Evolutionary conservation across 2,888 invertebrate genomes (phyloP).

Genomic region (Lagria hirta): DNA sequence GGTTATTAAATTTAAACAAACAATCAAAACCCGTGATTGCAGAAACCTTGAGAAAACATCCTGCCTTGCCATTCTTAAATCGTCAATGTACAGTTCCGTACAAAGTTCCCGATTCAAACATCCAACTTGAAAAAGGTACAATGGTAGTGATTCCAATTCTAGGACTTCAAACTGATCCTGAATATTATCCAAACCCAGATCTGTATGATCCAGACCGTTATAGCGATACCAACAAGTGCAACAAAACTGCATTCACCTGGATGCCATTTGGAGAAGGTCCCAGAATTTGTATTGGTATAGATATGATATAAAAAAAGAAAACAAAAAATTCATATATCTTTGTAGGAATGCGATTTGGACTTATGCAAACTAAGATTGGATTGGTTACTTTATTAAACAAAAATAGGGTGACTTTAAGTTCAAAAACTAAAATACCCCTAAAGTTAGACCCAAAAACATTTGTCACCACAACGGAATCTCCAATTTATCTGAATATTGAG

Average conservation of each 20-base stretch:
- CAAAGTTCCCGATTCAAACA: conserved; percentile 39
- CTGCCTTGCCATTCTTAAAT: conserved; percentile 38
- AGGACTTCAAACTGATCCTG: conserved; percentile 44
- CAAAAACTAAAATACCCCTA: conserved; percentile 27
- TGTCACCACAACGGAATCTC: conserved; percentile 22
- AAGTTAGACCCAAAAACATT: conserved; percentile 20
- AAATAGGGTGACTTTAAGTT: conserved; percentile 27
- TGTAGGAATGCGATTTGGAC: too few relatives aligned
- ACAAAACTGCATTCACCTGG: conserved; percentile 23
- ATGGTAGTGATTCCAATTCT: conserved; percentile 36
- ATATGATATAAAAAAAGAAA: too few relatives aligned
- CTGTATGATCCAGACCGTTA: conserved; percentile 34
- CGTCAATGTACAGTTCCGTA: conserved; percentile 37
- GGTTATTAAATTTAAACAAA: too few relatives aligned
- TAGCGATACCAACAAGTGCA: conserved; percentile 31
- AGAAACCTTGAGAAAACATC: conserved; percentile 49
- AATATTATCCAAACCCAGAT: conserved; percentile 43
- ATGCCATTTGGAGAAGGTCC: conserved; percentile 35
- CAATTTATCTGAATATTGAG: conserved; percentile 23
- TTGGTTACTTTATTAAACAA: conserved; percentile 23
- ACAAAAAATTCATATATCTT: too few relatives aligned
- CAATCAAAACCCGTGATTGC: too few relatives aligned
- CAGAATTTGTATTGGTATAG: conserved; percentile 37
- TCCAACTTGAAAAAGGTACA: conserved; percentile 44
- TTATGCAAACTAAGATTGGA: conserved; percentile 29